A percentile compares a stretch with the other conserved stretches of the same genome.
Evolutionary conservation across 2,113 vertebrate genomes (phyloP).

Genomic region (Pomatostomus ruficeps): DNA sequence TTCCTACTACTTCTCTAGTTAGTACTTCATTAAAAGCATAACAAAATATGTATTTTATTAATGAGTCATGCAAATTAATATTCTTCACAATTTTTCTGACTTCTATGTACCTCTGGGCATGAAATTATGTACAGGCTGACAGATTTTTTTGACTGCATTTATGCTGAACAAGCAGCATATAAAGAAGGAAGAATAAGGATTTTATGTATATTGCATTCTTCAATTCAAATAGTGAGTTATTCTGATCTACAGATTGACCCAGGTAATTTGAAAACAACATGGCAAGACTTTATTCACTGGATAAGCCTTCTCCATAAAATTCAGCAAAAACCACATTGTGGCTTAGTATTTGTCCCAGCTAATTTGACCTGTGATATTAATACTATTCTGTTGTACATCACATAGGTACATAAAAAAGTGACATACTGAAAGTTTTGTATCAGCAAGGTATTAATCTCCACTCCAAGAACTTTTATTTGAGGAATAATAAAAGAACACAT

Average conservation of each 20-base stretch:
- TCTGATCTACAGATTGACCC: background rate
- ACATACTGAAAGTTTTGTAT: background rate
- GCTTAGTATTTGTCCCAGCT: background rate
- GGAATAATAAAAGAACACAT: background rate
- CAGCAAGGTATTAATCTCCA: background rate
- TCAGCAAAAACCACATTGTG: background rate
- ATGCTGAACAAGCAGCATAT: background rate
- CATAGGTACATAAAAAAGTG: background rate
- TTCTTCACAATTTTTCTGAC: background rate
- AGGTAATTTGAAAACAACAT: background rate
- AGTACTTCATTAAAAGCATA: constrained; percentile 18
- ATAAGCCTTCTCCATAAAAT: background rate
- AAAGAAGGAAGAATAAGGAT: background rate
- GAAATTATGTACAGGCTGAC: background rate
- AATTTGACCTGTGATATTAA: background rate
- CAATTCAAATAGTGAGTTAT: background rate
- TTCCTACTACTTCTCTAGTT: background rate
- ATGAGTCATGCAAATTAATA: background rate
- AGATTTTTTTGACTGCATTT: background rate
- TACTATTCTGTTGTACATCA: background rate
- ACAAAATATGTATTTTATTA: background rate
- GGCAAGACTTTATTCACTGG: background rate
- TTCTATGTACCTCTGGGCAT: background rate
- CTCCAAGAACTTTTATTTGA: background rate
- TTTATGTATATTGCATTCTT: background rate